Conservation (phyloP, 2,888 invertebrate species). For the Syrphus vitripennis region DNA sequence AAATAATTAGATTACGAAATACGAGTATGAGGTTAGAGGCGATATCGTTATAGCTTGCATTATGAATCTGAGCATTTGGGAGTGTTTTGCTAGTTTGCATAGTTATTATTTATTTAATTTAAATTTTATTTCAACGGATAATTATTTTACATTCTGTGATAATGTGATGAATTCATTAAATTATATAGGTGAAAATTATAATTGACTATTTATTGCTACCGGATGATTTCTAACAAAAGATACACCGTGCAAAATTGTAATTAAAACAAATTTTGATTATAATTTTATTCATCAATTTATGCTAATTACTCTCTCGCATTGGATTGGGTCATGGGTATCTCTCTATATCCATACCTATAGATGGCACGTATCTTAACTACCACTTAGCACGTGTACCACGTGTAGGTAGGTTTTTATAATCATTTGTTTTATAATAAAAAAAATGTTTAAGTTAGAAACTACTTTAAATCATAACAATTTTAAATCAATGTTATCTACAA, state of each 20-base stretch:
- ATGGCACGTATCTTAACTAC: background rate
- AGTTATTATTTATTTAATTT: background rate
- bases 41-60: background rate
- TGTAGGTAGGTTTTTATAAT: no score
- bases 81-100: background rate
- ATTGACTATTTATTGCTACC: background rate
- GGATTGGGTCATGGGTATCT: background rate
- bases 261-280: background rate
- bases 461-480: background rate
- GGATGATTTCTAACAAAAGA: background rate
- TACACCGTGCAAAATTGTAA: background rate
- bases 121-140: background rate
- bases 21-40: background rate
- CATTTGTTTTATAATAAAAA: no score
- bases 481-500: background rate
- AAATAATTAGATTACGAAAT: constrained; percentile 1
- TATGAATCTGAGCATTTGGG: background rate
- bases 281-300: background rate
- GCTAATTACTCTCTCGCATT: background rate
- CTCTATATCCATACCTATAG: no score
- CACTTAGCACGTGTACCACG: background rate
- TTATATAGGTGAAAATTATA: background rate
- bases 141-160: background rate
- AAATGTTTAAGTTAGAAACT: no score
- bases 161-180: constrained; percentile 8